Evolutionary conservation across 2,113 vertebrate species (phyloP).

Genomic region (Notothenia rossii): DNA sequence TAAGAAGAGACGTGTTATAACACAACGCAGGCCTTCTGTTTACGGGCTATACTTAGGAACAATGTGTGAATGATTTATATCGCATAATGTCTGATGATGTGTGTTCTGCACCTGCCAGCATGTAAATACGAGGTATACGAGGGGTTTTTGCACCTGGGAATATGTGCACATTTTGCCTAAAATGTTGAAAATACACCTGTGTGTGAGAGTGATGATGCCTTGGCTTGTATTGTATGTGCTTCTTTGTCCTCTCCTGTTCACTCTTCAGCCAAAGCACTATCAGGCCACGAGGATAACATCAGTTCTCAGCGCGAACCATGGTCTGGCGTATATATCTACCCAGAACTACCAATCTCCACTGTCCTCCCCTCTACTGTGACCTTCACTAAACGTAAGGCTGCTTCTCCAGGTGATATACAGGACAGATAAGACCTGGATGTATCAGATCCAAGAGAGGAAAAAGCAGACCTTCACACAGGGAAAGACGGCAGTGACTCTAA

Average conservation of each 20-base stretch:
- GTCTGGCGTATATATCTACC: conserved; percentile 65
- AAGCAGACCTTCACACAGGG: conserved; percentile 5
- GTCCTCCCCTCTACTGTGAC: conserved; percentile 67
- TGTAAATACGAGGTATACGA: background rate
- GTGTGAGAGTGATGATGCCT: conserved; percentile 8
- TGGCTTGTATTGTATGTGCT: conserved; percentile 21
- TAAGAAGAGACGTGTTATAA: background rate
- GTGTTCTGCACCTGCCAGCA: background rate
- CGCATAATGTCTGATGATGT: background rate
- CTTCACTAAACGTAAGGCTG: conserved; percentile 74
- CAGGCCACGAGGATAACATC: conserved; percentile 72
- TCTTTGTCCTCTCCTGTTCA: conserved; percentile 53
- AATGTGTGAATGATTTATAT: background rate
- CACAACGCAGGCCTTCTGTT: background rate
- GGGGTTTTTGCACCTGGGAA: background rate
- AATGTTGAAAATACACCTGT: background rate
- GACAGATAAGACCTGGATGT: conserved; percentile 49
- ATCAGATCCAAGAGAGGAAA: background rate
- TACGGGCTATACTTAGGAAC: conserved; percentile 1
- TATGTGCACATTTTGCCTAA: background rate
- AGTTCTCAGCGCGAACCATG: conserved; percentile 49
- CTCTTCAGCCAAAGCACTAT: conserved; percentile 43
- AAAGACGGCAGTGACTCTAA: background rate
- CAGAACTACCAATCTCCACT: conserved; percentile 58
- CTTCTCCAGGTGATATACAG: conserved; percentile 52